Conservation (phyloP, 2,888 invertebrate species). For the Agapostemon virescens region DNA sequence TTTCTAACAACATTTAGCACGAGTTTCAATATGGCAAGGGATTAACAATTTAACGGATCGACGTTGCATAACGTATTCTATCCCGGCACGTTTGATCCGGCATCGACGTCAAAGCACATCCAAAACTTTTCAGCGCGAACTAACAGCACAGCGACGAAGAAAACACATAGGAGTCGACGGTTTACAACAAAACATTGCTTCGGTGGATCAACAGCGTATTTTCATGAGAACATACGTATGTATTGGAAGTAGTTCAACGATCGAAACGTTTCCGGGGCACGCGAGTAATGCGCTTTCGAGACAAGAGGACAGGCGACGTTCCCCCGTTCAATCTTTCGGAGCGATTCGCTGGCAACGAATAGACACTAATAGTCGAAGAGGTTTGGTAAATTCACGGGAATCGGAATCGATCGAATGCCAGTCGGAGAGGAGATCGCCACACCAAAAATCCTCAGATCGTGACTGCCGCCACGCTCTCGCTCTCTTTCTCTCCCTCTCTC, state of each 20-base stretch:
- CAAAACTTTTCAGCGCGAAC: background rate
- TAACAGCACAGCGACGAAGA: background rate
- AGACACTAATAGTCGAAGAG: conserved; percentile 45
- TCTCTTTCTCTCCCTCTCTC: background rate
- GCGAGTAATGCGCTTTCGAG: conserved; percentile 30
- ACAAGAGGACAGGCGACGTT: conserved; percentile 19
- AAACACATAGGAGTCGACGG: background rate
- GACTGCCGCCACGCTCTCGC: conserved; percentile 26
- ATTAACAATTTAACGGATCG: background rate
- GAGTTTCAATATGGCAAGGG: too few species aligned
- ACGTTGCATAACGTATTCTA: background rate
- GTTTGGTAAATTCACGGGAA: conserved; percentile 48
- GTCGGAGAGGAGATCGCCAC: conserved; percentile 39
- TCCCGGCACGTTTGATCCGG: background rate
- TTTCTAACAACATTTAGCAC: too few species aligned
- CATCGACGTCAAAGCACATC: background rate
- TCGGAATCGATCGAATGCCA: conserved; percentile 59
- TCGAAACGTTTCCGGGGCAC: conserved; percentile 11
- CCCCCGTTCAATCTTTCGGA: conserved; percentile 30
- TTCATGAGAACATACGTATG: conserved; percentile 13
- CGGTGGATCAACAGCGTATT: conserved; percentile 8
- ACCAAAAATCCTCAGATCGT: conserved; percentile 59
- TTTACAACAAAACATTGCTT: background rate
- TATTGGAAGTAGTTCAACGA: conserved; percentile 6
- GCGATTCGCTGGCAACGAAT: conserved; percentile 29